These are phyloP conservation scores for Bothrops jararaca DNA, from an alignment of 2,113 vertebrate species.

Conservation along the genomic window DNA sequence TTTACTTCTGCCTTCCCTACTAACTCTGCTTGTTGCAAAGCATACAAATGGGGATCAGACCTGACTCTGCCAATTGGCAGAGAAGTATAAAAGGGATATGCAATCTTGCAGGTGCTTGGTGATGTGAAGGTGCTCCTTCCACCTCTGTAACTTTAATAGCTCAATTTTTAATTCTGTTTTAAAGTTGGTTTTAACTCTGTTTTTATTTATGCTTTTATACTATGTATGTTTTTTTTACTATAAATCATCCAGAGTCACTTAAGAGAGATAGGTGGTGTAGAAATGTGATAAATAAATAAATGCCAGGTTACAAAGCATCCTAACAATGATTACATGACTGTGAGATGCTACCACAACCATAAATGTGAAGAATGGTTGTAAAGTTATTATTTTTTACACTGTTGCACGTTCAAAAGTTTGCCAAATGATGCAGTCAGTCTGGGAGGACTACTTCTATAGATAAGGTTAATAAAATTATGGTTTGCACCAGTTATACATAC, in stretches of 20 bases:
- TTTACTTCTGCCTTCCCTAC: neutral
- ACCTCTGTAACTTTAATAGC: neutral
- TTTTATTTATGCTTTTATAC: neutral
- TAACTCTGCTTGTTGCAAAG: neutral
- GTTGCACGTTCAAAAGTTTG: neutral
- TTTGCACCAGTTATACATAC: conserved; percentile 64
- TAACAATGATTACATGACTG: neutral
- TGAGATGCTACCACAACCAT: neutral
- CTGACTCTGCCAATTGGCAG: neutral
- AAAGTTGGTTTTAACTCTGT: neutral
- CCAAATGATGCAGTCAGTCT: neutral
- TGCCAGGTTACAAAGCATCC: neutral
- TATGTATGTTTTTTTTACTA: neutral
- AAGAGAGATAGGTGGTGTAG: neutral
- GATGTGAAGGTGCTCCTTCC: neutral
- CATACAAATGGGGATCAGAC: neutral
- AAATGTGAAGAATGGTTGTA: neutral
- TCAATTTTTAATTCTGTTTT: no score
- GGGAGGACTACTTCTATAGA: neutral
- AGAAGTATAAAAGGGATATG: neutral
- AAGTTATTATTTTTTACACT: neutral
- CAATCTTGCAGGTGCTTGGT: neutral
- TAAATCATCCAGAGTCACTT: neutral
- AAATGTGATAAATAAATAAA: neutral
- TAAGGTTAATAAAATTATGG: neutral